Evolutionary conservation across 2,113 vertebrate species (phyloP).

Genomic region (Hystrix brachyura): DNA sequence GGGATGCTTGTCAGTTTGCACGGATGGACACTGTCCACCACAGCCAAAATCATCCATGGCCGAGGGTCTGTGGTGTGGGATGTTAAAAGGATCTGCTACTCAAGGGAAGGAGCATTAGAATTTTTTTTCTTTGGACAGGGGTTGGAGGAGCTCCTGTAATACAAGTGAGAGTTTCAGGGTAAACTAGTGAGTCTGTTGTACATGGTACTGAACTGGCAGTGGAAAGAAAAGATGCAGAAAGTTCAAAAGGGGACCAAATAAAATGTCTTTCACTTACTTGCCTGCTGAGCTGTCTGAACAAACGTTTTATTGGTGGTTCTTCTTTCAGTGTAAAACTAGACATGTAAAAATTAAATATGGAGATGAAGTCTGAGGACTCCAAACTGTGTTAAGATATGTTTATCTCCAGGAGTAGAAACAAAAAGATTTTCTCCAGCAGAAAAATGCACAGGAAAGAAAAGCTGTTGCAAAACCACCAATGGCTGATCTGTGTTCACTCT

Average conservation of each 20-base stretch:
- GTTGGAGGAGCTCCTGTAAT: not conserved
- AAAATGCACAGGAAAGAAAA: not conserved
- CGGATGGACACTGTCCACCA: not conserved
- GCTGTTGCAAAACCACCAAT: not conserved
- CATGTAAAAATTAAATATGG: slow-evolving; percentile 15
- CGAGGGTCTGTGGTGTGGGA: not conserved
- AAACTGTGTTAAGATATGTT: slow-evolving; percentile 22
- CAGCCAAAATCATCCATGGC: not conserved
- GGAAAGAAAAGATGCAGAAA: slow-evolving; percentile 22
- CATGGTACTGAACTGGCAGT: not conserved
- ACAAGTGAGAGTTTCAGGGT: not conserved
- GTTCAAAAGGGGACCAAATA: not conserved
- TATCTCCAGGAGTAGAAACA: slow-evolving; percentile 36
- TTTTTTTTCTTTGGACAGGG: slow-evolving; percentile 7
- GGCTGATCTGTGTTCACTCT: not conserved
- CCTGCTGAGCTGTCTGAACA: not conserved
- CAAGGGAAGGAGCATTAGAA: not conserved
- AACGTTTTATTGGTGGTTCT: not conserved
- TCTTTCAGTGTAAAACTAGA: slow-evolving; percentile 1
- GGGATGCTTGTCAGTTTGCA: not conserved
- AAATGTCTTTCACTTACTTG: slow-evolving; percentile 34
- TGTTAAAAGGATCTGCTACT: not conserved
- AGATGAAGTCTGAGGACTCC: slow-evolving; percentile 8
- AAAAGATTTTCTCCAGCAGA: slow-evolving; percentile 2
- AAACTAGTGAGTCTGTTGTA: not conserved